These are phyloP conservation scores for Ischnura elegans DNA, from an alignment of 2,888 invertebrate genomes.

Conservation along the genomic window DNA sequence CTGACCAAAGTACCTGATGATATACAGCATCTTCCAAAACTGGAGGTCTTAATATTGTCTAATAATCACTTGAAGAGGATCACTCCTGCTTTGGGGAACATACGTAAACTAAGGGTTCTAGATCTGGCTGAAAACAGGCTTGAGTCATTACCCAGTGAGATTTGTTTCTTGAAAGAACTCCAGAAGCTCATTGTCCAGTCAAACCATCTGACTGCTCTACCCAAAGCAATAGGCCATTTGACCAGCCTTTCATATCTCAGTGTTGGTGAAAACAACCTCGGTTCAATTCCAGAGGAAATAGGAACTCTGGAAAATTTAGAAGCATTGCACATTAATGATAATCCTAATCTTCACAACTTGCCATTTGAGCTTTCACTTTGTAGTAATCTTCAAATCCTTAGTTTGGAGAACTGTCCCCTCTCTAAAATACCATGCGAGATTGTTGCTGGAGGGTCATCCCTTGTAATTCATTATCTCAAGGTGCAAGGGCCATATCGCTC, in stretches of 20 bases:
- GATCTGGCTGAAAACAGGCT: conserved; percentile 99
- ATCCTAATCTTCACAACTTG: conserved; percentile 95
- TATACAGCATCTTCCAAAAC: conserved; percentile 94
- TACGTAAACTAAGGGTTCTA: conserved; percentile 94
- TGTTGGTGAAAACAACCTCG: conserved; percentile 97
- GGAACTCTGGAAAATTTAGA: conserved; percentile 97
- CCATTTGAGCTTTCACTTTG: conserved; percentile 99
- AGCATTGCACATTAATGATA: conserved; percentile 98
- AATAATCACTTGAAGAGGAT: conserved; percentile 96
- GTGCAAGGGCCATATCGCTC: conserved; percentile 93
- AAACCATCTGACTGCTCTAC: conserved; percentile 95
- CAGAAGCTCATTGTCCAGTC: conserved; percentile 97
- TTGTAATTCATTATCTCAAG: conserved; percentile 97
- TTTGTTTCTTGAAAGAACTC: conserved; percentile 94
- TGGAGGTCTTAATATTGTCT: conserved; percentile 97
- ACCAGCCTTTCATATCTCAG: conserved; percentile 94
- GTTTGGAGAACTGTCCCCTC: conserved; percentile 99
- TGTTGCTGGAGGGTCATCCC: conserved; percentile 96
- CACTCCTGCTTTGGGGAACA: conserved; percentile 95
- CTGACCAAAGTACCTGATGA: conserved; percentile 97
- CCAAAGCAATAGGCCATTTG: conserved; percentile 97
- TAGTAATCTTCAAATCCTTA: conserved; percentile 98
- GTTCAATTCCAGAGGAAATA: conserved; percentile 97
- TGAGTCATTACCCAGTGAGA: conserved; percentile 97
- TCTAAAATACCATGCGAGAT: conserved; percentile 98